These are phyloP conservation scores for Gryllus bimaculatus DNA, from an alignment of 1,140 invertebrate species.

Conservation along the genomic window DNA sequence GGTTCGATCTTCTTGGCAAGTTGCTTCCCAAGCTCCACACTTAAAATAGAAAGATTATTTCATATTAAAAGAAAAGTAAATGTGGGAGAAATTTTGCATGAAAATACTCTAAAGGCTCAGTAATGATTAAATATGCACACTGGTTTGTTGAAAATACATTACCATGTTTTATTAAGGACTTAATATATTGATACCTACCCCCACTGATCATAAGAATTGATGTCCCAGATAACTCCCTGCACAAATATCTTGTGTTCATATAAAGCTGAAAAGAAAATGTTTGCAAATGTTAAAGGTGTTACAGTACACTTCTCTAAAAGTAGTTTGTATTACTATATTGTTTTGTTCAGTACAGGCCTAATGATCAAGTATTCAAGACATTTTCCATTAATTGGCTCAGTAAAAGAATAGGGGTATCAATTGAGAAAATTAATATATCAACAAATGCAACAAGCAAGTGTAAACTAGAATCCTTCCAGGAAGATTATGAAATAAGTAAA, in stretches of 20 bases:
- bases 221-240: constrained; percentile 98
- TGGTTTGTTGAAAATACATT: neutral
- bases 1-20: constrained; percentile 95
- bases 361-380: no score
- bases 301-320: no score
- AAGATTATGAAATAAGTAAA: no score
- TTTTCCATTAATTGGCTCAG: no score
- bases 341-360: no score
- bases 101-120: constrained; percentile 10
- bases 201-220: constrained; percentile 99
- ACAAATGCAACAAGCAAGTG: no score
- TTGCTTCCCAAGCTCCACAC: constrained; percentile 96
- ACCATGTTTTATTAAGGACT: neutral
- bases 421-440: no score
- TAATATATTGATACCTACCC: constrained; percentile 52
- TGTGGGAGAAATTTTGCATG: constrained; percentile 20
- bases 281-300: no score
- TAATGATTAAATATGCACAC: neutral
- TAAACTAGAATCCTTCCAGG: no score
- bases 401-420: no score
- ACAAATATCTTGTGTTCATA: constrained; percentile 99
- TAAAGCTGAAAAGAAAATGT: constrained; percentile 53
- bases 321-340: no score
- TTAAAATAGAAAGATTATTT: constrained; percentile 31
- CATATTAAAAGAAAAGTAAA: constrained; percentile 22